These are phyloP conservation scores for Myopa tessellatipennis DNA, from an alignment of 2,888 invertebrate genomes.

Conservation along the genomic window DNA sequence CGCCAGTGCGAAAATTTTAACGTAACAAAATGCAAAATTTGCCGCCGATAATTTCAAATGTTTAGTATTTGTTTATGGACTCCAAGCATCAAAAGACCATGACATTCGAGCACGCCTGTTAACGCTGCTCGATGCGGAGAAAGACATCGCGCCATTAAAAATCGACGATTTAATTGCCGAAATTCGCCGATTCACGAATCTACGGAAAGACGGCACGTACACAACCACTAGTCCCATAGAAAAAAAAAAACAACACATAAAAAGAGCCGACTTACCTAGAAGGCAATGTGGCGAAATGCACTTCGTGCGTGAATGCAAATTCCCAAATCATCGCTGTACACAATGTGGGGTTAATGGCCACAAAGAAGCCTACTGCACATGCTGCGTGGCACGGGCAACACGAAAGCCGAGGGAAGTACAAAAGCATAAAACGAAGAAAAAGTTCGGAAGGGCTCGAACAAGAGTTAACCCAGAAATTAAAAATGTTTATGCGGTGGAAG, in stretches of 20 bases:
- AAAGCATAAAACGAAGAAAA: not conserved
- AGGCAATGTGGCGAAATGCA: slow-evolving; percentile 41
- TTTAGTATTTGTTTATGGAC: slow-evolving; percentile 32
- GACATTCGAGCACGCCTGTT: slow-evolving; percentile 28
- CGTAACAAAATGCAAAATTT: slow-evolving; percentile 27
- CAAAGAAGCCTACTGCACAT: slow-evolving; percentile 43
- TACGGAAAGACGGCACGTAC: not conserved
- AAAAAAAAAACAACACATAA: not conserved
- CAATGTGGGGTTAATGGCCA: slow-evolving; percentile 42
- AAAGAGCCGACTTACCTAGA: not conserved
- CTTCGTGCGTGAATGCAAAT: slow-evolving; percentile 39
- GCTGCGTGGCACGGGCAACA: slow-evolving; percentile 14
- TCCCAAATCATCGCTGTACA: slow-evolving; percentile 40
- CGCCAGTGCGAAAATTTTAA: slow-evolving; percentile 37
- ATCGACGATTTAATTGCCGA: not conserved
- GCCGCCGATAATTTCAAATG: slow-evolving; percentile 40
- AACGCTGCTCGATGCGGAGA: slow-evolving; percentile 29
- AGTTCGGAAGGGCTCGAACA: not conserved
- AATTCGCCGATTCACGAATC: slow-evolving; percentile 10
- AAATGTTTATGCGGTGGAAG: not conserved
- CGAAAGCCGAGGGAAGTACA: not conserved
- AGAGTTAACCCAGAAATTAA: slow-evolving; percentile 39
- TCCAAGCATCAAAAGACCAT: slow-evolving; percentile 13
- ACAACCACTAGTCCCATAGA: not conserved
- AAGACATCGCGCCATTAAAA: slow-evolving; percentile 24